A percentile compares a stretch with the other conserved stretches of the same genome.
These are phyloP conservation scores for Heterodera carotae DNA, from an alignment of 1,140 invertebrate genomes.

Conservation along the genomic window DNA sequence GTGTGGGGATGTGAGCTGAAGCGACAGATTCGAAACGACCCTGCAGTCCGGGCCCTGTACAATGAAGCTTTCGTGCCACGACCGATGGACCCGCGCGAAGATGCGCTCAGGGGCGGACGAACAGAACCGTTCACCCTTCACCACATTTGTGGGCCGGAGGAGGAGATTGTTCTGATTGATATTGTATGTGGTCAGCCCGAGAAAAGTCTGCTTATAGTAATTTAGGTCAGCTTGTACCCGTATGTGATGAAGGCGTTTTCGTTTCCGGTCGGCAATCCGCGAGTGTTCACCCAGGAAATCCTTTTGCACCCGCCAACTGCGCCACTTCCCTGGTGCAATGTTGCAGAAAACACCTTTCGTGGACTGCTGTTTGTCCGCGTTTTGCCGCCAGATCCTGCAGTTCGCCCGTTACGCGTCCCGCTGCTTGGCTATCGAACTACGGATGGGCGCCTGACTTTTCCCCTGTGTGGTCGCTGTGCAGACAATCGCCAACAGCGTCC, in stretches of 20 bases:
- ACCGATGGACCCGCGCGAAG: no score
- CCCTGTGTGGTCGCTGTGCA: background rate
- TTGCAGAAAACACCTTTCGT: background rate
- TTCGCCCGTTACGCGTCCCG: background rate
- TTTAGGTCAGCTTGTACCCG: background rate
- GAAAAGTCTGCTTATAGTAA: no score
- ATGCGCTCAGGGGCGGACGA: no score
- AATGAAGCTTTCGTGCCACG: no score
- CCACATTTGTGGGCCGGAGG: no score
- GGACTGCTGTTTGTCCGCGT: constrained; percentile 8
- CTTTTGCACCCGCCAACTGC: background rate
- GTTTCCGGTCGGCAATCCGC: background rate
- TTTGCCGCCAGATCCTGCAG: background rate
- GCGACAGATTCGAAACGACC: no score
- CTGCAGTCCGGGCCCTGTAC: no score
- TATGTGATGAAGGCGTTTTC: background rate
- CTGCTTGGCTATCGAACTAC: background rate
- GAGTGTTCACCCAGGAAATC: background rate
- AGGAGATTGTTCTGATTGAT: background rate
- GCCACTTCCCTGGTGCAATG: background rate
- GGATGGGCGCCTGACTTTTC: constrained; percentile 10
- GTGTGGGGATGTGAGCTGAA: no score
- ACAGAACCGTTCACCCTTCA: no score
- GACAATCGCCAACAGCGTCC: constrained; percentile 2
- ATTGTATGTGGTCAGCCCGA: background rate